Evolutionary conservation across 2,113 vertebrate genomes (phyloP), one percentile per base, ranked within the genome.

Genomic region (Callipepla squamata): DNA sequence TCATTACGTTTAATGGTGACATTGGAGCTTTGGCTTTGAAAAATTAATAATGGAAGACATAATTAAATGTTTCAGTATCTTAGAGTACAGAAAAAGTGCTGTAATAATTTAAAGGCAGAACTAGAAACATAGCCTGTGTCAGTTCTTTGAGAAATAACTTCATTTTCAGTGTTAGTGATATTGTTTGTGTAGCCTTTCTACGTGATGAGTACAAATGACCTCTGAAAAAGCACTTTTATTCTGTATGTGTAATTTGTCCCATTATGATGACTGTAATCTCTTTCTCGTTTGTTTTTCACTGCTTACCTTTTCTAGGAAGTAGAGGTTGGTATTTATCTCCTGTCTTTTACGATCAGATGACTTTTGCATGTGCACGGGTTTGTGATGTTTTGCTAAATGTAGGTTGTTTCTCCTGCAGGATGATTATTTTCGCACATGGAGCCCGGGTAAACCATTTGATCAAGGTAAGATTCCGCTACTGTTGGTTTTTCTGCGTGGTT

Each of bases 341-440:
- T 96, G 53, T 96, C 80, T 97, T 97, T 93, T 58, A 70, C 87
- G 89, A 80, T 92, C 91, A 67, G 94, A 86, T 93, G 45, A 51
- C 23, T 76, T 94, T 92, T 94, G 79, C 17, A 20, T 90, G n/a
- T 83, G 51, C 91, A 26, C 42, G 11, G 48, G 53, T 84, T 92
- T 53, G 34, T 90, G 57, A 72, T 5, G 1, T 82, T 78, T 84
- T 84, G 93, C 96, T 97, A 92, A 98, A 95, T 76, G 45, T 40
- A 61, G 42, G 48, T 89, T 97, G 53, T 98, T 96, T 97, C 79
- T 94, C 40, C 76, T 75, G 50, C 96, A 98, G 98, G 98, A 98
- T 97, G 98, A 98, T 97, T 98, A 98, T 97, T 98, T 98, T 90
- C 98, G 98, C 89, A 98, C 98, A 26, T 99, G 99, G 99, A 99